These are phyloP conservation scores for Pteria penguin DNA, from an alignment of 2,888 invertebrate genomes.

Conservation along the genomic window DNA sequence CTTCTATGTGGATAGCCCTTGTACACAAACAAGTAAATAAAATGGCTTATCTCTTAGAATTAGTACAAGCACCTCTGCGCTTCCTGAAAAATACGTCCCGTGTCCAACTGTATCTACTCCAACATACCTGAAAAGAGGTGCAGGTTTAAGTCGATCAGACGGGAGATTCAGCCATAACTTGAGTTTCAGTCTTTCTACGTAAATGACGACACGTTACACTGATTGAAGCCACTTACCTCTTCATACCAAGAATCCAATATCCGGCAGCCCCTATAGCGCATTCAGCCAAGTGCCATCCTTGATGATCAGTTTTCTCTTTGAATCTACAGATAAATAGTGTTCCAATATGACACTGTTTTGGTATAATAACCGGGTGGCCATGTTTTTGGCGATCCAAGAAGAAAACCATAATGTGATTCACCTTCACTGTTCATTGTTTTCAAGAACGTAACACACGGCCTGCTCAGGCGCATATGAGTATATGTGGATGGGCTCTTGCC, in stretches of 20 bases:
- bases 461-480: constrained; percentile 47
- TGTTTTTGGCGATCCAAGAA: constrained; percentile 43
- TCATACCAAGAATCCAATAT: constrained; percentile 32
- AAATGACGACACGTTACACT: constrained; percentile 28
- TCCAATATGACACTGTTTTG: neutral
- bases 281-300: constrained; percentile 13
- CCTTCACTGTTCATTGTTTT: constrained; percentile 7
- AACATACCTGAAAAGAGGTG: constrained; percentile 28
- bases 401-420: constrained; percentile 20
- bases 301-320: neutral
- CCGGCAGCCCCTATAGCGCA: constrained; percentile 2
- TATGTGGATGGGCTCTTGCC: constrained; percentile 18
- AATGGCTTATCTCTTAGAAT: constrained; percentile 25
- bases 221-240: constrained; percentile 16
- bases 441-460: constrained; percentile 44
- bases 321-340: neutral
- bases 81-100: constrained; percentile 8
- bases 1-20: constrained; percentile 20
- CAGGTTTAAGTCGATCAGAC: constrained; percentile 5
- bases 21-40: constrained; percentile 19
- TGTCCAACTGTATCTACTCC: constrained; percentile 22
- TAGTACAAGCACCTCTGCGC: constrained; percentile 8
- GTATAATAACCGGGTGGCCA: constrained; percentile 23
- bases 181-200: constrained; percentile 3
- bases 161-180: constrained; percentile 29